phyloP scores from a whole-genome alignment of 2,888 invertebrate species.

The Drosophila buzzatii region DNA sequence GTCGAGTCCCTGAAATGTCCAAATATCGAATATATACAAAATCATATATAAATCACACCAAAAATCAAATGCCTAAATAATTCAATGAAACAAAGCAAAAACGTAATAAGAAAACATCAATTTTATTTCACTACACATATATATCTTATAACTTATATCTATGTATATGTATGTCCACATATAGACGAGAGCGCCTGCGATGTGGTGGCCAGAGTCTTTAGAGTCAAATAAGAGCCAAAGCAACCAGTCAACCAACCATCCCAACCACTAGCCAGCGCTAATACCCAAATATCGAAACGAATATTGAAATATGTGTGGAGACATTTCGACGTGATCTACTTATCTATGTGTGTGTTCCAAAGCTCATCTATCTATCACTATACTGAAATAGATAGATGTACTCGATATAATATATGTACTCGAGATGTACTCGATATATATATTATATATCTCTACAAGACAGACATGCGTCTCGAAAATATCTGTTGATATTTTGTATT shows the following conservation, averaged over 20 bases:
- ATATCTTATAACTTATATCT: slow-evolving; percentile 55
- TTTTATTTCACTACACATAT: slow-evolving; percentile 53
- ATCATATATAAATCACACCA: slow-evolving; percentile 21
- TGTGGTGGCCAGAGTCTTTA: slow-evolving; percentile 57
- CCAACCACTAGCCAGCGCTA: slow-evolving; percentile 75
- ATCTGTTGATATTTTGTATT: slow-evolving; percentile 22
- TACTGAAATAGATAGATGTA: slow-evolving; percentile 23
- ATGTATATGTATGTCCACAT: slow-evolving; percentile 52
- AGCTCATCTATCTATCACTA: slow-evolving; percentile 29
- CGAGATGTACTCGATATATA: slow-evolving; percentile 3
- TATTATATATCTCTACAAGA: slow-evolving; percentile 2
- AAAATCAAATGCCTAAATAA: slow-evolving; percentile 48
- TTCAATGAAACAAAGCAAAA: slow-evolving; percentile 13
- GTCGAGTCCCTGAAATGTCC: slow-evolving; percentile 67
- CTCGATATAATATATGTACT: slow-evolving; percentile 13
- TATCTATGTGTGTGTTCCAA: slow-evolving; percentile 37
- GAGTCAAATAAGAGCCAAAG: slow-evolving; percentile 51
- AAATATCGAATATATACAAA: slow-evolving; percentile 47
- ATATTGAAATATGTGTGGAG: slow-evolving; percentile 69
- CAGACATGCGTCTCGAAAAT: slow-evolving; percentile 12
- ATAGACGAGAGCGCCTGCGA: slow-evolving; percentile 56
- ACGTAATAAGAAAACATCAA: slow-evolving; percentile 63
- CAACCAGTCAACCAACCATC: slow-evolving; percentile 65
- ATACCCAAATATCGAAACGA: slow-evolving; percentile 65
- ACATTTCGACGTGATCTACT: slow-evolving; percentile 70